A percentile compares a stretch with the other conserved stretches of the same genome.
phyloP scores from a whole-genome alignment of 2,797 vertebrate species.

The Acridotheres tristis region DNA sequence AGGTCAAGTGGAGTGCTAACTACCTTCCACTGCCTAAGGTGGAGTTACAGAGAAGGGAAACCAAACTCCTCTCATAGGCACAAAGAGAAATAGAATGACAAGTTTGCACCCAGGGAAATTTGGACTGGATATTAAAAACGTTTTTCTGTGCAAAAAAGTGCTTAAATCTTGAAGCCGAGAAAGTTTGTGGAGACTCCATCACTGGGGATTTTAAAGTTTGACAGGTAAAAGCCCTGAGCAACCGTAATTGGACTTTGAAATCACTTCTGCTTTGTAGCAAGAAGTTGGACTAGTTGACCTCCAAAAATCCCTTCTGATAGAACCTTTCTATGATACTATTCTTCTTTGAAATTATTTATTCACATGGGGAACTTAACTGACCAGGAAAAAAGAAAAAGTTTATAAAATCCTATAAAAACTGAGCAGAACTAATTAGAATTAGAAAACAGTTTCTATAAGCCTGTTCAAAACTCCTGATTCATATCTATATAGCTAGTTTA shows the following conservation, averaged over 20 bases:
- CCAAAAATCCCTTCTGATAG: slow-evolving; percentile 7
- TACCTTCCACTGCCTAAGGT: neutral
- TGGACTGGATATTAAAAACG: neutral
- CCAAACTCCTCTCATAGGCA: neutral
- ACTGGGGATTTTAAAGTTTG: neutral
- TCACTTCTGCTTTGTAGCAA: slow-evolving; percentile 4
- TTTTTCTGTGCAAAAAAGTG: neutral
- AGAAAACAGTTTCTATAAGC: neutral
- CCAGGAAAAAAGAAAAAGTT: slow-evolving; percentile 16
- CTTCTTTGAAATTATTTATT: slow-evolving; percentile 8
- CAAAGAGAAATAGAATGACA: neutral
- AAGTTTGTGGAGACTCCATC: neutral
- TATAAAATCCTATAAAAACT: neutral
- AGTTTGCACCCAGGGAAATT: neutral
- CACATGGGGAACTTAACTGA: neutral
- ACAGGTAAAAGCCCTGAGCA: slow-evolving; percentile 21
- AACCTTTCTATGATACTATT: neutral
- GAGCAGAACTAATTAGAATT: neutral
- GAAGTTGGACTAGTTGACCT: slow-evolving; percentile 15
- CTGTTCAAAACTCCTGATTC: neutral
- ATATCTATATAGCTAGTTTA: neutral
- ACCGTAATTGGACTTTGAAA: slow-evolving; percentile 29
- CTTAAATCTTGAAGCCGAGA: neutral
- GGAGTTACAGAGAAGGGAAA: neutral
- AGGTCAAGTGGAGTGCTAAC: neutral